These are phyloP conservation scores for Reticulitermes lucifugus DNA, from an alignment of 2,888 invertebrate species.

Conservation along the genomic window DNA sequence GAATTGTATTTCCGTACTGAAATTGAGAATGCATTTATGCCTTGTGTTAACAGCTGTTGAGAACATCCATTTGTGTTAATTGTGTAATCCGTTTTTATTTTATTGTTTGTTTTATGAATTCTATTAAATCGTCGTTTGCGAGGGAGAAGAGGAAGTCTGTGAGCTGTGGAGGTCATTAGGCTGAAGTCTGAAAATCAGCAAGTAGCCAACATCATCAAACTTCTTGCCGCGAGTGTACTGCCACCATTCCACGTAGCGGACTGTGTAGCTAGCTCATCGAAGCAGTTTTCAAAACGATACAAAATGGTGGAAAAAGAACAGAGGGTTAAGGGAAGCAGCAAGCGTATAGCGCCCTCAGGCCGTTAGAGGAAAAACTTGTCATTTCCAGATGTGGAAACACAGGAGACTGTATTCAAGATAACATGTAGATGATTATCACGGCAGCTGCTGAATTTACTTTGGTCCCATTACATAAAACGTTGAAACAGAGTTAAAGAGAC, in stretches of 20 bases:
- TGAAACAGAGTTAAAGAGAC: no score
- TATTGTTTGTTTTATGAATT: no score
- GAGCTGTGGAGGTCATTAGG: no score
- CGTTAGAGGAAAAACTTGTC: conserved; percentile 19
- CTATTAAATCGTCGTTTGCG: no score
- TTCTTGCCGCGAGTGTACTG: neutral
- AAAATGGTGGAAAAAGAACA: conserved; percentile 31
- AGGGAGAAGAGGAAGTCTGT: no score
- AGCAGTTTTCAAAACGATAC: conserved; percentile 25
- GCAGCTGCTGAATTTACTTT: conserved; percentile 12
- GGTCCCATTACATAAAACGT: neutral
- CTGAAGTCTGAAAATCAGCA: no score
- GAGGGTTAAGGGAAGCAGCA: neutral
- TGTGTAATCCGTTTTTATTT: no score
- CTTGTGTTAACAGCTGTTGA: no score
- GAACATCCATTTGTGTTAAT: no score
- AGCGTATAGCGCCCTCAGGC: conserved; percentile 19
- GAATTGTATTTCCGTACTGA: no score
- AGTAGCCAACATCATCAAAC: neutral
- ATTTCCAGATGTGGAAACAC: conserved; percentile 27
- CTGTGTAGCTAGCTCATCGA: neutral
- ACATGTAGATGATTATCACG: conserved; percentile 9
- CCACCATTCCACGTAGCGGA: neutral
- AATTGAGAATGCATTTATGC: no score
- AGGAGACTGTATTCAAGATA: neutral